Percentiles rank a stretch among this genome's conserved stretches.
Evolutionary conservation across 2,113 vertebrate genomes (phyloP).

Genomic region (Garra rufa): DNA sequence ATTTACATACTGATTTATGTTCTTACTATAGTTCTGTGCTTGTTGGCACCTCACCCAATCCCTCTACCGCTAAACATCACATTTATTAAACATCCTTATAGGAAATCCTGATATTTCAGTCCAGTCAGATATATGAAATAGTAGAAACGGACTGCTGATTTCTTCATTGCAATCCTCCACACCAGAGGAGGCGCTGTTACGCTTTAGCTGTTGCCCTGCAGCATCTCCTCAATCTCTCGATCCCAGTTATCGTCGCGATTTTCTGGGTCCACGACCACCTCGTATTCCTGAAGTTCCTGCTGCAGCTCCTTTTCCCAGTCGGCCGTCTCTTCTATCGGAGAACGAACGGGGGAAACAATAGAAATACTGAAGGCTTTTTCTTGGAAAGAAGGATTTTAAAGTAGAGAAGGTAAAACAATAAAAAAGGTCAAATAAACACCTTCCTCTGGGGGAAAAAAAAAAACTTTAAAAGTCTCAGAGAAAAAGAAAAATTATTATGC

Average conservation of each 20-base stretch:
- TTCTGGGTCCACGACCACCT: conserved; percentile 87
- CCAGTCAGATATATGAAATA: not conserved
- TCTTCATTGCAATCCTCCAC: conserved; percentile 19
- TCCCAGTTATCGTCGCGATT: conserved; percentile 93
- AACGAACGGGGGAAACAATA: not conserved
- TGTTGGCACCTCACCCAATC: not conserved
- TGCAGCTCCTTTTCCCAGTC: conserved; percentile 97
- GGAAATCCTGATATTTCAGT: not conserved
- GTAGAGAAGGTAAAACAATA: not conserved
- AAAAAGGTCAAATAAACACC: no score
- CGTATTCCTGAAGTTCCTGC: conserved; percentile 93
- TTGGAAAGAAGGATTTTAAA: no score
- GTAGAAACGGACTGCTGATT: not conserved
- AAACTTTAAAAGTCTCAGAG: no score
- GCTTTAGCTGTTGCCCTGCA: conserved; percentile 83
- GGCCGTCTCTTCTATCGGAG: conserved; percentile 80
- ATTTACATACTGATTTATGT: not conserved
- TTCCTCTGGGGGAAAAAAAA: no score
- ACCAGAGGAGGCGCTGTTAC: conserved; percentile 5
- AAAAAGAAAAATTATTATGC: no score
- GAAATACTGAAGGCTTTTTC: not conserved
- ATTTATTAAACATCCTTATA: not conserved
- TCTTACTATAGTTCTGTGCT: conserved; percentile 13
- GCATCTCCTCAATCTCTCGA: conserved; percentile 94
- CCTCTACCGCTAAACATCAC: not conserved